Evolutionary conservation across 2,113 vertebrate genomes (phyloP), one percentile per base, ranked within the genome.

Genomic region (Recurvirostra avosetta): DNA sequence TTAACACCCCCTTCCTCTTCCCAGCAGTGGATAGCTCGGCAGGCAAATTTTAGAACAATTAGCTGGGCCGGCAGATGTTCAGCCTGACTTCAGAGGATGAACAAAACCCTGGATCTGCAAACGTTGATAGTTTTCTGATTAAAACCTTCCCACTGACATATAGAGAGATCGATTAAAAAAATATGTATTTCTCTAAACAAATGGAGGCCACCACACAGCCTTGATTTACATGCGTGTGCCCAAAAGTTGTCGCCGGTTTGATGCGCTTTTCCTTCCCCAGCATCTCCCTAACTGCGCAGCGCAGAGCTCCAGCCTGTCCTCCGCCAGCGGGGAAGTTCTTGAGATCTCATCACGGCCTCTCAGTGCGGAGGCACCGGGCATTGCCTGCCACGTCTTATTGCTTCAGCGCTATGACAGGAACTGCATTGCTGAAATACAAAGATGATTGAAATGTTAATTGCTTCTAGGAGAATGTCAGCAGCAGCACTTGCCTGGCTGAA

Each of bases 391-490:
- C 2, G 12, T 67, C 55, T 4, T 23, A 21, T 4, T 66, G 63
- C 95, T 66, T 66, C 86, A 66, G 74, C 56, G 5, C 74, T 58
- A 7, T 62, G 74, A 73, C 70, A 85, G 58, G 58, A 96, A 41
- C 67, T 21, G 84, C 73, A 47, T 4, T 73, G 58, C 74, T 83
- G 87, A 70, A 82, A 72, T 45, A 23, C 26, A 76, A 40, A 56
- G 80, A 70, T 66, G 74, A 95, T 20, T 58, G 71, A 92, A 85
- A 91, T 56, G 58, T 92, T 96, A 96, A 95, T 90, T 91, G 77
- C 75, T 95, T 89, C 65, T 38, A 88, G 75, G 47, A 94, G 90
- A 83, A 63, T 81, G 82, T 47, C 88, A 88, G 81, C 65, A 73
- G 62, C 62, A 53, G 80, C 76, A 20, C 74, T 87, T 73, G 70